These are phyloP conservation scores for Scaptomyza pallida DNA, from an alignment of 1,140 invertebrate species.

Conservation along the genomic window DNA sequence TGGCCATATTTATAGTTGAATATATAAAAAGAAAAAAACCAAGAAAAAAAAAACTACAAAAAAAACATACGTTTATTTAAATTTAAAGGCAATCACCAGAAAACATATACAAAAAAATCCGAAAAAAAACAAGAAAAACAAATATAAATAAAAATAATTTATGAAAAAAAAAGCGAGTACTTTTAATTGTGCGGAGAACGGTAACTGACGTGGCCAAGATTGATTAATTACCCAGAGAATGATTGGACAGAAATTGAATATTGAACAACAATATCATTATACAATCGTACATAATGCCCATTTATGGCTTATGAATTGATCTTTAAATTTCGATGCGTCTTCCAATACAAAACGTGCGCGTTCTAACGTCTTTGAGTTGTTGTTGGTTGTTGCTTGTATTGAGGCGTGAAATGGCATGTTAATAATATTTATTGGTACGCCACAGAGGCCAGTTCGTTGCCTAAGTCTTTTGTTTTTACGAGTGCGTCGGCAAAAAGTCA, in stretches of 20 bases:
- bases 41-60: no score
- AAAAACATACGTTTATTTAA: conserved; percentile 70
- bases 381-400: conserved; percentile 55
- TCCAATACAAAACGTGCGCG: conserved; percentile 68
- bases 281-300: no score
- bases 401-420: conserved; percentile 81
- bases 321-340: conserved; percentile 81
- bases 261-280: conserved; percentile 59
- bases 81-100: conserved; percentile 82
- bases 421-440: conserved; percentile 54
- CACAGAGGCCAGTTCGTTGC: conserved; percentile 59
- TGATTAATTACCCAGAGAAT: conserved; percentile 72
- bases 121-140: conserved; percentile 43
- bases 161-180: conserved; percentile 69
- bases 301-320: conserved; percentile 78
- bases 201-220: conserved; percentile 59
- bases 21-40: conserved; percentile 61
- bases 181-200: conserved; percentile 69
- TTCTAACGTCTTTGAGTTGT: conserved; percentile 10
- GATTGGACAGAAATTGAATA: conserved; percentile 65
- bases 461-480: conserved; percentile 77
- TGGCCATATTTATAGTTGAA: conserved; percentile 84
- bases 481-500: conserved; percentile 34
- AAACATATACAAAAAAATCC: conserved; percentile 56
- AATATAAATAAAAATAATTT: conserved; percentile 83